Evolutionary conservation across 2,113 vertebrate genomes (phyloP), one percentile per base, ranked within the genome.

Genomic region (Corythornis vintsioides): DNA sequence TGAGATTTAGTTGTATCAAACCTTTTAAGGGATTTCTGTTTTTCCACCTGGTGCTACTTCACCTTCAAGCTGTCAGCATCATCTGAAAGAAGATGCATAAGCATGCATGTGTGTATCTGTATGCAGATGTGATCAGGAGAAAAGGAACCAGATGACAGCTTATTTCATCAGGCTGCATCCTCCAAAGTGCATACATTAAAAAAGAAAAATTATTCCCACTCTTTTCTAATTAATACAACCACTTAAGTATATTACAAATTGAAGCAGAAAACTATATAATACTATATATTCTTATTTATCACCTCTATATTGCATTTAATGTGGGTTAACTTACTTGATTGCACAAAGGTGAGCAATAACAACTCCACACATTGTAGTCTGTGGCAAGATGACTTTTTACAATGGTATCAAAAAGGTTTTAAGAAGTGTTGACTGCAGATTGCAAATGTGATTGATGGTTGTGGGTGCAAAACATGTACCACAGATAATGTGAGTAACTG

Each of bases 281-380:
- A 7, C 16, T 50, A 2, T 33, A 8, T 43, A 33, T 26, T 77
- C 50, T 52, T 88, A 11, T 91, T 93, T 83, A 67, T 13, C 5
- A 56, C 9, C 15, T 71, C 50, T 71, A 20, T 22, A 78, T 17
- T 48, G 19, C 69, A 71, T 75, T 90, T 72, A 21, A 33, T 80
- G 48, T 33, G 22, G 22, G 33, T 28, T 82, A 73, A 61, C 55
- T 82, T 69, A 55, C 24, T 63, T 48, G 22, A 53, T 64, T 64
- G 28, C 40, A 29, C 52, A 57, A 74, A 81, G 13, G 19, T 33
- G 40, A 63, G 56, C 33, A 66, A 35, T 59, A 76, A 87, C 43
- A 0, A 6, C 19, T 64, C 24, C 4, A 4, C 3, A 0, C 7
- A 25, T 18, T 9, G 3, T 43, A 25, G 17, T 24, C 33, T 55